phyloP scores from a whole-genome alignment of 2,888 invertebrate genomes.

The Phortica magna region DNA sequence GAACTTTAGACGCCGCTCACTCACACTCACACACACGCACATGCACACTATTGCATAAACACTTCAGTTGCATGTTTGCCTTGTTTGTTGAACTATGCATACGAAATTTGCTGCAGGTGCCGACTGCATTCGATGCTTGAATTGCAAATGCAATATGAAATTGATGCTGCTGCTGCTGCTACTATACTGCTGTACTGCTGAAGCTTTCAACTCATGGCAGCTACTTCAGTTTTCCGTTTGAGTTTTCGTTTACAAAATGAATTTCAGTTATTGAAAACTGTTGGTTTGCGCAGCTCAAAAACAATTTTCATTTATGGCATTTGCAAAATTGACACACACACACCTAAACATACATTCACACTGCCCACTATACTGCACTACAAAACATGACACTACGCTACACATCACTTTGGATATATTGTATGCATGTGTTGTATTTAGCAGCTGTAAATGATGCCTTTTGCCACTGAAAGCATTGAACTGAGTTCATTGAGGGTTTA shows the following conservation, averaged over 20 bases:
- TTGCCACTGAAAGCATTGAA: neutral
- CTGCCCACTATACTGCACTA: neutral
- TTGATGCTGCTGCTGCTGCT: neutral
- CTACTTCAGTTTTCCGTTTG: slow-evolving; percentile 6
- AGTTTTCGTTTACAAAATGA: slow-evolving; percentile 17
- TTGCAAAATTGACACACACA: slow-evolving; percentile 9
- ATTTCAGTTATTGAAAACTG: slow-evolving; percentile 19
- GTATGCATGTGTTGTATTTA: slow-evolving; percentile 22
- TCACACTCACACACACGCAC: neutral
- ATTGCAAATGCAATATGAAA: slow-evolving; percentile 34
- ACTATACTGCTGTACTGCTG: neutral
- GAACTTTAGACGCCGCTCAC: neutral
- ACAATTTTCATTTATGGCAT: slow-evolving; percentile 20
- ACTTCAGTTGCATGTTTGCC: slow-evolving; percentile 5
- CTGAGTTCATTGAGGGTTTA: no score
- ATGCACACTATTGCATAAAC: slow-evolving; percentile 4
- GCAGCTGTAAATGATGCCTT: slow-evolving; percentile 19
- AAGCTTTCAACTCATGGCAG: neutral
- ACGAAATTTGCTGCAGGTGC: slow-evolving; percentile 12
- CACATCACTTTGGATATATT: neutral
- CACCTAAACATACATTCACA: neutral
- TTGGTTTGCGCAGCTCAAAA: neutral
- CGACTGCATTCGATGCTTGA: slow-evolving; percentile 24
- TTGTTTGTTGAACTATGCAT: slow-evolving; percentile 20
- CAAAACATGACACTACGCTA: neutral